phyloP scores from a whole-genome alignment of 2,797 vertebrate genomes.

The Natrix natrix region DNA sequence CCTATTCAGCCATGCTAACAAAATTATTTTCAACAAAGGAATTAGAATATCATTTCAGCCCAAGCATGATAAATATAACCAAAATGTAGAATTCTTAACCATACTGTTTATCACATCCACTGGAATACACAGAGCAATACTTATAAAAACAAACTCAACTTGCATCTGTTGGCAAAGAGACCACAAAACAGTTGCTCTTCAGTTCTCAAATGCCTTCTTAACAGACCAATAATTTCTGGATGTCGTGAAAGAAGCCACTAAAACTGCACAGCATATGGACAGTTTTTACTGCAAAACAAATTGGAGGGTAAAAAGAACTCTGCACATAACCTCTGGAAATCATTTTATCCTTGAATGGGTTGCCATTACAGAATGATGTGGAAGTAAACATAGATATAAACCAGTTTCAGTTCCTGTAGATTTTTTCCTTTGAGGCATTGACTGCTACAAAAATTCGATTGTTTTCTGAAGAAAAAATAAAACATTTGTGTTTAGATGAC shows the following conservation, averaged over 20 bases:
- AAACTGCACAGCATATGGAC: neutral
- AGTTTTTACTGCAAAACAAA: conserved; percentile 2
- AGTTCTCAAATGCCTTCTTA: conserved; percentile 2
- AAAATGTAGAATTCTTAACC: neutral
- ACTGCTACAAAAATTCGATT: conserved; percentile 36
- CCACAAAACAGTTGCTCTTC: neutral
- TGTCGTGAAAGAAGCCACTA: neutral
- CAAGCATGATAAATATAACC: neutral
- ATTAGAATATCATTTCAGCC: neutral
- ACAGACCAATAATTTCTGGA: neutral
- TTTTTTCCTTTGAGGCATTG: conserved; percentile 23
- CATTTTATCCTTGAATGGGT: neutral
- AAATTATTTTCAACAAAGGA: neutral
- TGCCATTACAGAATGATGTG: neutral
- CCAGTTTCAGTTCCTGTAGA: neutral
- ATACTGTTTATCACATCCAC: neutral
- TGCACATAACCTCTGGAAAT: neutral
- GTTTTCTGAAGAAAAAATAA: conserved; percentile 38
- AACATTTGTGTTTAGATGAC: conserved; percentile 55
- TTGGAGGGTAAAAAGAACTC: neutral
- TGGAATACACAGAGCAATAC: neutral
- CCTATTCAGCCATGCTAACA: conserved; percentile 48
- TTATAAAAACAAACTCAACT: neutral
- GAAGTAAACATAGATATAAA: neutral
- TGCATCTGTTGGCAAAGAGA: neutral